Evolutionary conservation across 1,140 invertebrate species (phyloP), one percentile per base, ranked within the genome.

Genomic region (Colletes gigas): DNA sequence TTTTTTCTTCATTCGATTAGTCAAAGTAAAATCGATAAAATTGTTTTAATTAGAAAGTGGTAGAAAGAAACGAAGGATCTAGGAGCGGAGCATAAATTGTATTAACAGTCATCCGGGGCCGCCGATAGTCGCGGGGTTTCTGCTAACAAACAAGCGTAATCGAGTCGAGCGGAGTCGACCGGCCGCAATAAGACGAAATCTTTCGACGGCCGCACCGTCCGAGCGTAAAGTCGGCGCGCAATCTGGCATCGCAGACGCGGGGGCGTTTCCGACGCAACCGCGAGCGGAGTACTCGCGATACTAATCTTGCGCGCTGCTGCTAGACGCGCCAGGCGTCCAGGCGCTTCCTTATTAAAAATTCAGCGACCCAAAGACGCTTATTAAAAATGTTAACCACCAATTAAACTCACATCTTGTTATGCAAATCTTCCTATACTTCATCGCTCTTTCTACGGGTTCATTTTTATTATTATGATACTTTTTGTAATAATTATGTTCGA

Each of bases 201-300:
- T 81, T 69, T 65, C 76, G 81, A 77, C 47, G 76, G 79, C 65
- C 73, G 83, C 44, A 60, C 65, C 66, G 62, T 70, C 72, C 60
- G 76, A 39, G 73, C 65, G 73, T 73, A 71, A 78, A 78, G 85
- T 81, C 81, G 60, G 76, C 67, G 19, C 59, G 75, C 81, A 89
- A 90, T 90, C 89, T 85, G 65, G 19, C 74, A 90, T 88, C 88
- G 81, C 59, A 66, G 41, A 9, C 65, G 88, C 84, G 89, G 88
- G 83, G 89, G 89, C 90, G 89, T 91, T 80, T 77, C 47, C 71
- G 83, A 85, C 82, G 84, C 85, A 87, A 89, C 85, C 81, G 80
- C 81, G 69, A 86, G 82, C 74, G 0, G 78, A 76, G 76, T 74
- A 82, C 68, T 78, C 73, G 59, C 83, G 75, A 83, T 86, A 88